Conservation (phyloP, 2,797 vertebrate genomes). For the Spinibarbus caldwelli region DNA sequence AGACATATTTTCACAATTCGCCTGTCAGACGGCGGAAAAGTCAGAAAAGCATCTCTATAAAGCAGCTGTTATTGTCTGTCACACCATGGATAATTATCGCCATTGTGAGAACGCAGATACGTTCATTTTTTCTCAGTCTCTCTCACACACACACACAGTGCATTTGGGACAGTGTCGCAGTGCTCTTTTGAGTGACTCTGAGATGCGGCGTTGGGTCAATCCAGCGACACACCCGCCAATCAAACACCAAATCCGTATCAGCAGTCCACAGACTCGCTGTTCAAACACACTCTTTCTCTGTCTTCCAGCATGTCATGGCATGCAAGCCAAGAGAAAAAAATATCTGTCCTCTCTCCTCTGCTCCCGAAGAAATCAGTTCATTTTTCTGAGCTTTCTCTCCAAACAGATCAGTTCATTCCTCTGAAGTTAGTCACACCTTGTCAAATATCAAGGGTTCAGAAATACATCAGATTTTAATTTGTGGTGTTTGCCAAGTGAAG, state of each 20-base stretch:
- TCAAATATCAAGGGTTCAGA: not conserved
- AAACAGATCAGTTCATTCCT: slow-evolving; percentile 11
- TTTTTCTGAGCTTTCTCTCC: not conserved
- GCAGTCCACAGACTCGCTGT: slow-evolving; percentile 32
- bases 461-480: not conserved
- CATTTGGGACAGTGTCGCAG: slow-evolving; percentile 8
- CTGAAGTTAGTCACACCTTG: slow-evolving; percentile 8
- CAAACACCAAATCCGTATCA: slow-evolving; percentile 42
- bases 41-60: slow-evolving; percentile 38
- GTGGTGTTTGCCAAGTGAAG: not conserved
- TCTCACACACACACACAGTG: not conserved
- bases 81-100: slow-evolving; percentile 28
- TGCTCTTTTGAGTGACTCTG: slow-evolving; percentile 21
- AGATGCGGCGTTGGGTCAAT: slow-evolving; percentile 20
- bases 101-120: slow-evolving; percentile 4
- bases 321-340: slow-evolving; percentile 5
- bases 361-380: not conserved
- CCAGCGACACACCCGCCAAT: slow-evolving; percentile 27
- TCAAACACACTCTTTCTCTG: slow-evolving; percentile 25
- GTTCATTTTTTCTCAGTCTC: not conserved
- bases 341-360: not conserved
- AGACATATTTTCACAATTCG: slow-evolving; percentile 34
- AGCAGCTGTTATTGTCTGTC: slow-evolving; percentile 41
- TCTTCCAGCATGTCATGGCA: not conserved
- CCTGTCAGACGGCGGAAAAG: slow-evolving; percentile 14